phyloP scores from a whole-genome alignment of 1,140 invertebrate species.

The Atta texana region DNA sequence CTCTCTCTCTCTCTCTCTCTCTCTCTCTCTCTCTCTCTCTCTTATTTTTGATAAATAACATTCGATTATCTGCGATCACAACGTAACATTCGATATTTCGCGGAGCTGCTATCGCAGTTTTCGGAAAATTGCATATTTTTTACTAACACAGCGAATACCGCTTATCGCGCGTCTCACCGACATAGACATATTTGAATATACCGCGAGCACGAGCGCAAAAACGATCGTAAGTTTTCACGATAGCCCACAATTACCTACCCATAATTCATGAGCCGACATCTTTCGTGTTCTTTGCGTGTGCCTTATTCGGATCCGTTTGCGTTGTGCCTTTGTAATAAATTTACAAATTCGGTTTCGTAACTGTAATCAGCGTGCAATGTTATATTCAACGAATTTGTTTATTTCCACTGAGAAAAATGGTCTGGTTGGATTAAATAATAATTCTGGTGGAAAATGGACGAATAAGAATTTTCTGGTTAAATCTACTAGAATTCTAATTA shows the following conservation, averaged over 20 bases:
- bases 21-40: background rate
- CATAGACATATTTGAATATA: conserved; percentile 40
- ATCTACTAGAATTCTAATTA: no score
- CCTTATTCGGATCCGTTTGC: background rate
- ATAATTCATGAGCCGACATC: conserved; percentile 42
- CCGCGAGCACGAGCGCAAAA: conserved; percentile 23
- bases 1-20: background rate
- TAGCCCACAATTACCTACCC: conserved; percentile 35
- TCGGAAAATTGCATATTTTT: conserved; percentile 4
- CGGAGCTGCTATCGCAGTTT: background rate
- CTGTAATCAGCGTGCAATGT: conserved; percentile 2
- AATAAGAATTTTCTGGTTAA: no score
- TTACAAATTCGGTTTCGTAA: background rate
- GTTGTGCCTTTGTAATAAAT: conserved; percentile 8
- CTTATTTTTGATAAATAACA: background rate
- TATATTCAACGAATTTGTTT: conserved; percentile 10
- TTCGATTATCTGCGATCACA: background rate
- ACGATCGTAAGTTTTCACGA: conserved; percentile 46
- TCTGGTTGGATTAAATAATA: no score
- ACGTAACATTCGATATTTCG: background rate
- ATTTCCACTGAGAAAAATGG: background rate
- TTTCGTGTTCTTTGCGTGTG: conserved; percentile 27
- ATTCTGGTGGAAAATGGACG: no score
- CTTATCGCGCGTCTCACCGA: conserved; percentile 30
- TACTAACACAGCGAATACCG: background rate